phyloP scores from a whole-genome alignment of 2,888 invertebrate genomes.

The Lepidocyrtinus sp. region DNA sequence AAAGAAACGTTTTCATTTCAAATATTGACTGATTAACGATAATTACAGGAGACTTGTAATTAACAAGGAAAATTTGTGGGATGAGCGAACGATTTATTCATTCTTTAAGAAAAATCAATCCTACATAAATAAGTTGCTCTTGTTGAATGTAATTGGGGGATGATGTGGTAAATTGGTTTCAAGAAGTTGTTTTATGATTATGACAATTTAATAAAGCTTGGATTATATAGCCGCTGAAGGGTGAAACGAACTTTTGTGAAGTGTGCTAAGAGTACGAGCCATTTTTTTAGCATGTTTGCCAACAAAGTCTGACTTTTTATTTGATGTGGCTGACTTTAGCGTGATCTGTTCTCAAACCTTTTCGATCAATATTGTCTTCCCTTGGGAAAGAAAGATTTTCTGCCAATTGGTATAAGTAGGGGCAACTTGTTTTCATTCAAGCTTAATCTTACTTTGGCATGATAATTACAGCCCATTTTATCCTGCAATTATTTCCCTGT shows the following conservation, averaged over 20 bases:
- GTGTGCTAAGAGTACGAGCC: slow-evolving; percentile 2
- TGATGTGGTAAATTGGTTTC: not conserved
- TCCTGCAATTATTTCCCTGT: slow-evolving; percentile 43
- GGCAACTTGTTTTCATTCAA: slow-evolving; percentile 37
- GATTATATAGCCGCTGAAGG: no score
- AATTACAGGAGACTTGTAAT: not conserved
- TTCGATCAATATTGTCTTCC: not conserved
- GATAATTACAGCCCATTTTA: slow-evolving; percentile 40
- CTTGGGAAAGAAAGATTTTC: not conserved
- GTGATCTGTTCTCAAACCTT: slow-evolving; percentile 4
- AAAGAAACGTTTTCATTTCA: not conserved
- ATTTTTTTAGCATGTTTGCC: no score
- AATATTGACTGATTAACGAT: not conserved
- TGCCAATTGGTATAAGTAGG: no score
- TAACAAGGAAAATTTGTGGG: not conserved
- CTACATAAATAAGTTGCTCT: no score
- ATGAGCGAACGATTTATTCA: no score
- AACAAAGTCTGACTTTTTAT: not conserved
- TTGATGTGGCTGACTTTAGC: not conserved
- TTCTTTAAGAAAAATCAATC: not conserved
- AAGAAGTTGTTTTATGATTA: no score
- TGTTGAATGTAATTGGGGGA: not conserved
- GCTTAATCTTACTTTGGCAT: slow-evolving; percentile 37
- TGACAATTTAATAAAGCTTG: slow-evolving; percentile 14
- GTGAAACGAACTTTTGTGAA: not conserved